Evolutionary conservation across 2,113 vertebrate species (phyloP).

Genomic region (Pituophis catenifer): DNA sequence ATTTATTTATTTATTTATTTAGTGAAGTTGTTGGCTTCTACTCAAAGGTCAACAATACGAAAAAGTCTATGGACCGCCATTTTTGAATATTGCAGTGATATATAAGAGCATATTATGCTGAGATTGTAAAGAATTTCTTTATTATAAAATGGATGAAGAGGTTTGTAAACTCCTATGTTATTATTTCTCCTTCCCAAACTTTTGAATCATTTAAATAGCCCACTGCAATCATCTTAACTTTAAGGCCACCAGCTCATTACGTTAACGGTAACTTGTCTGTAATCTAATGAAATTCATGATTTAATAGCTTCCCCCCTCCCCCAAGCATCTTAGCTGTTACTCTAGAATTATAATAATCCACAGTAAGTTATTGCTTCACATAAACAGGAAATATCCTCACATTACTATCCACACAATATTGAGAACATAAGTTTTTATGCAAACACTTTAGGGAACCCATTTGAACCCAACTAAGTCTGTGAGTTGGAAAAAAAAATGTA

Average conservation of each 20-base stretch:
- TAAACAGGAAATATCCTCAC: constrained; percentile 67
- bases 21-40: not conserved
- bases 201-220: not conserved
- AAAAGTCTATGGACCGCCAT: not conserved
- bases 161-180: not conserved
- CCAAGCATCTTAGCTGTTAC: not conserved
- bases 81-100: not conserved
- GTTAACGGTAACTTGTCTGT: constrained; percentile 39
- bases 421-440: constrained; percentile 51
- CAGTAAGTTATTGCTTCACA: constrained; percentile 61
- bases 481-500: constrained; percentile 11
- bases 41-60: not conserved
- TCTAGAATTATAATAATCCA: constrained; percentile 57
- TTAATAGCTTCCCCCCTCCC: constrained; percentile 18
- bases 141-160: not conserved
- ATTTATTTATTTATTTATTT: not conserved
- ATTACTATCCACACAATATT: constrained; percentile 62
- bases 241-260: constrained; percentile 19
- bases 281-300: constrained; percentile 42
- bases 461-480: constrained; percentile 29
- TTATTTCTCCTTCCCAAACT: not conserved
- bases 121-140: not conserved
- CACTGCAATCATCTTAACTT: not conserved
- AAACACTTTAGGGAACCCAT: constrained; percentile 42
- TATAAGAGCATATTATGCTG: not conserved